Conservation (phyloP, 2,888 invertebrate genomes). For the Embidobia sp. region DNA sequence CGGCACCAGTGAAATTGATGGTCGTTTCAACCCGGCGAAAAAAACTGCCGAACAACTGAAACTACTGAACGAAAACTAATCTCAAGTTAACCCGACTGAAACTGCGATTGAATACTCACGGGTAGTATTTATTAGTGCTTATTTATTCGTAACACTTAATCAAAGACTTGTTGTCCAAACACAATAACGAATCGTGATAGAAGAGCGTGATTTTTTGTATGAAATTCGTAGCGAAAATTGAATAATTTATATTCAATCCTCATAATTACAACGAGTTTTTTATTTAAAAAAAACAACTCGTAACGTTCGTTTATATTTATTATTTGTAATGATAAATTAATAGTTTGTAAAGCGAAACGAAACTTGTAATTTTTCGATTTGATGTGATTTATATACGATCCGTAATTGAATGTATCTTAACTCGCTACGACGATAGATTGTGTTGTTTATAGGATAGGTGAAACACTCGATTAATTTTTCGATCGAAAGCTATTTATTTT, state of each 20-base stretch:
- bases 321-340: too few relatives aligned
- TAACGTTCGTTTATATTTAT: too few relatives aligned
- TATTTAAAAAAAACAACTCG: too few relatives aligned
- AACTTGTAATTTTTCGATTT: too few relatives aligned
- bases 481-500: slow-evolving; percentile 20
- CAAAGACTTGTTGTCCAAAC: slow-evolving; percentile 4
- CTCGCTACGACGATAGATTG: too few relatives aligned
- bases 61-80: slow-evolving; percentile 37
- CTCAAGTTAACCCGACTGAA: slow-evolving; percentile 31
- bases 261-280: too few relatives aligned
- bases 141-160: slow-evolving; percentile 19
- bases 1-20: slow-evolving; percentile 17
- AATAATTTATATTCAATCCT: too few relatives aligned
- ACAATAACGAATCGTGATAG: slow-evolving; percentile 8
- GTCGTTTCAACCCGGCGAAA: slow-evolving; percentile 12
- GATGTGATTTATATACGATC: too few relatives aligned
- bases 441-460: slow-evolving; percentile 1
- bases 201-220: slow-evolving; percentile 1
- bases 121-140: neutral
- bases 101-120: slow-evolving; percentile 29
- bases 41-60: slow-evolving; percentile 45
- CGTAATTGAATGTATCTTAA: neutral
- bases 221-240: neutral
- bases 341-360: too few relatives aligned
- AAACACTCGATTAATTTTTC: neutral